Base-by-base conservation (phyloP, 2,113 vertebrate species). In the Aptenodytes patagonicus region DNA sequence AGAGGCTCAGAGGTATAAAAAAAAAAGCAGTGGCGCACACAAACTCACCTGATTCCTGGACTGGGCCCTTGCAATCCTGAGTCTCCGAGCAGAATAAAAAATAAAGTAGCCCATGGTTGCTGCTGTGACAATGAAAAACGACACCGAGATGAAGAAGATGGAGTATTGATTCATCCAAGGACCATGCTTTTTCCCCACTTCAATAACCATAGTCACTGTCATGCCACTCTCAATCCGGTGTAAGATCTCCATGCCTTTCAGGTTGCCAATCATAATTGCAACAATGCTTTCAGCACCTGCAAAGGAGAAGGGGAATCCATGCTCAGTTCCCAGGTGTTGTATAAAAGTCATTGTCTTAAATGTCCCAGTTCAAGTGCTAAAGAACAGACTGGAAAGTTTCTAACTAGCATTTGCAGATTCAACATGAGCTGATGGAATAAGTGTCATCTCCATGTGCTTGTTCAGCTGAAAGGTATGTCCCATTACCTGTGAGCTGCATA, bases 31-130 rank as follows among this genome's bases (percentile, higher is more conserved):
- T 0, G 1, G 42, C 38, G 69, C 17, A 25, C 28, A 62, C 34
- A 69, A 72, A 98, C 98, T 92, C 96, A 99, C 99, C 98, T 98
- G 98, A 68, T 97, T 98, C 84, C 95, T 97, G 93, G 98, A 98
- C 97, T 98, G 98, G 78, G 97, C 98, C 79, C 98, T 98, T 57
- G 99, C 96, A 0, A 97, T 80, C 75, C 98, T 97, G 71, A 99
- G 96, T 80, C 99, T 98, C 89, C 98, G 97, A 55, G 98, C 98
- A 40, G 98, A 99, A 93, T 99, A 99, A 93, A 98, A 99, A 94
- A 99, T 98, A 71, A 99, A 99, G 95, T 99, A 99, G 40, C 98
- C 98, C 57, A 99, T 98, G 2, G 99, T 98, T 88, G 98, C 99
- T 17, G 98, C 98, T 8, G 98, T 99, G 88, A 99, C 98, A 42